These are phyloP conservation scores for Fratercula arctica DNA, from an alignment of 2,797 vertebrate genomes.

Conservation along the genomic window DNA sequence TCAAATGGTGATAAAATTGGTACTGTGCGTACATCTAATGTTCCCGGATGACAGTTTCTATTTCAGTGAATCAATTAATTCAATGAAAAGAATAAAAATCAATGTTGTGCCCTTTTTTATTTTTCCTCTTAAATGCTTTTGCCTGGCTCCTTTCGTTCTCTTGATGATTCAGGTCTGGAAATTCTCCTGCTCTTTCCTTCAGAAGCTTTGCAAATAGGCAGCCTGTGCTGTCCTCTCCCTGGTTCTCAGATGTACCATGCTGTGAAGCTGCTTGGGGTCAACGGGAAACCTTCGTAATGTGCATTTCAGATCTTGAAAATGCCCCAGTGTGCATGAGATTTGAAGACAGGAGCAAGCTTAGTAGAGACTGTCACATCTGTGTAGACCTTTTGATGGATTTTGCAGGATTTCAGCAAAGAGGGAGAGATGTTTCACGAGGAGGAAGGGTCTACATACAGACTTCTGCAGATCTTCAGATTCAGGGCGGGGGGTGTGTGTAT, in stretches of 20 bases:
- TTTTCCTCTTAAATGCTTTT: not conserved
- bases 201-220: constrained; percentile 6
- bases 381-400: not conserved
- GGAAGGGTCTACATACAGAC: not conserved
- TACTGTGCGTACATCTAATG: not conserved
- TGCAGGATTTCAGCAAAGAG: not conserved
- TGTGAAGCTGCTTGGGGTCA: constrained; percentile 46
- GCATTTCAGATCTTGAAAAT: constrained; percentile 22
- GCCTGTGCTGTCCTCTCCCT: not conserved
- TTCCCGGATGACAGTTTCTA: not conserved
- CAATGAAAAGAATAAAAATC: not conserved
- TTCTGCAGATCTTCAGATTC: not conserved
- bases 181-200: not conserved
- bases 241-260: not conserved
- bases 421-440: not conserved
- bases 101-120: not conserved
- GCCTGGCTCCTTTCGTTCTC: not conserved
- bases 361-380: not conserved
- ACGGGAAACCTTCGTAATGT: not conserved
- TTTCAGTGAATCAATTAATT: not conserved
- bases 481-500: not conserved
- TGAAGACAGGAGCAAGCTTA: not conserved
- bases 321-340: not conserved
- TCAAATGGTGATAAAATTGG: not conserved
- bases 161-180: not conserved